Conservation (phyloP, 2,888 invertebrate species). For the Polyploca ridens region DNA sequence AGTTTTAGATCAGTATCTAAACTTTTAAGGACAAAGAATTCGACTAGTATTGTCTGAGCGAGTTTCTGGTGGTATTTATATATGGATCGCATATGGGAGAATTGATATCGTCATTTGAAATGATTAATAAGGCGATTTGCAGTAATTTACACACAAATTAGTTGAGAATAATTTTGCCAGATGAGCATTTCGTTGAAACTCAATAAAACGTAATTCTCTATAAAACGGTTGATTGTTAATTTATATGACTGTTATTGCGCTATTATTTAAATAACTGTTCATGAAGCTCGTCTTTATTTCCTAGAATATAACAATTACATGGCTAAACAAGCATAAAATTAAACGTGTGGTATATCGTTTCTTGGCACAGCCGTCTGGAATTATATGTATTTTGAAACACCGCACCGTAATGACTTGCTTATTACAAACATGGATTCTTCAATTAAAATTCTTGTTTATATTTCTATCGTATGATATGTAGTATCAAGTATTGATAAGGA, state of each 20-base stretch:
- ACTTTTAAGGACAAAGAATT: no score
- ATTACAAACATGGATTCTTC: neutral
- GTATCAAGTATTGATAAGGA: neutral
- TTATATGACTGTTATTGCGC: conserved; percentile 17
- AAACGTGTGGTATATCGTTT: conserved; percentile 30
- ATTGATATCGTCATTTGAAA: no score
- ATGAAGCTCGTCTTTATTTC: conserved; percentile 34
- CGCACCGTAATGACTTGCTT: neutral
- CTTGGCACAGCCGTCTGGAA: conserved; percentile 32
- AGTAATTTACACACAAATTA: no score
- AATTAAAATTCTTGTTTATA: neutral
- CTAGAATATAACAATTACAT: conserved; percentile 43
- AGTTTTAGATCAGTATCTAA: no score
- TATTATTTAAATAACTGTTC: conserved; percentile 13
- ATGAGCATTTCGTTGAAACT: no score
- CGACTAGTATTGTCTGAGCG: no score
- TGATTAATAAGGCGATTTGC: no score
- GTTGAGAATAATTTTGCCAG: no score
- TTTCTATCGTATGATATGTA: no score
- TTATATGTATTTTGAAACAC: conserved; percentile 35
- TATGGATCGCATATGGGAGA: no score
- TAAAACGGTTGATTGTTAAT: neutral
- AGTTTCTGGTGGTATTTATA: no score
- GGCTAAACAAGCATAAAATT: conserved; percentile 45
- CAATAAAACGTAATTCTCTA: neutral